Evolutionary conservation across 2,113 vertebrate genomes (phyloP).

Genomic region (Ia io): DNA sequence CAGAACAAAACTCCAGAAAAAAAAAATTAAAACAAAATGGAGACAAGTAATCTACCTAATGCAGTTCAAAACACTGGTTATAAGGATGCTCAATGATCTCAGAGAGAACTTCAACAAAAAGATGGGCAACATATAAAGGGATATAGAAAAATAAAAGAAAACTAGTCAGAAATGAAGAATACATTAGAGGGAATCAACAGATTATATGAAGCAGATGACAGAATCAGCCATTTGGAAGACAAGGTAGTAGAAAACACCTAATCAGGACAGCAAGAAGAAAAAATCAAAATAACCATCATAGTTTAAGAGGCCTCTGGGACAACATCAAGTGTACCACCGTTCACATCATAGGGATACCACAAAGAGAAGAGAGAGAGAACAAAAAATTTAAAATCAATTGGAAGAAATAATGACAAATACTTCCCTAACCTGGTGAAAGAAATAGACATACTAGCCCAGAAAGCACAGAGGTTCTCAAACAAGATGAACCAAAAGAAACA

Average conservation of each 20-base stretch:
- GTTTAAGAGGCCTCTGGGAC: background rate
- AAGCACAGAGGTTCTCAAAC: background rate
- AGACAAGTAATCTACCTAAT: background rate
- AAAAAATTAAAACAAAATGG: background rate
- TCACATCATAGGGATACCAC: background rate
- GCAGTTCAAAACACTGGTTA: background rate
- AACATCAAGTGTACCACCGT: background rate
- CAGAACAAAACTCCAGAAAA: background rate
- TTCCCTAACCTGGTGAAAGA: background rate
- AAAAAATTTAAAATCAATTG: background rate
- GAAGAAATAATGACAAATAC: background rate
- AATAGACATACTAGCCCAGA: background rate
- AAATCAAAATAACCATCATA: background rate
- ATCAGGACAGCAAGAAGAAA: background rate
- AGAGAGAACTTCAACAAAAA: background rate
- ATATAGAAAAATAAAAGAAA: background rate
- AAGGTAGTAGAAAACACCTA: background rate
- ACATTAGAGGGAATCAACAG: background rate
- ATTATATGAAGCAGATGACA: background rate
- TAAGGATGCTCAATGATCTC: background rate
- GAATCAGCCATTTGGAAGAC: background rate
- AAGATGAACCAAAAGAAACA: background rate
- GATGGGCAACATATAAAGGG: background rate
- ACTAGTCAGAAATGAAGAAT: no score
- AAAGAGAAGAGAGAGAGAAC: background rate